Conservation (phyloP, 1,140 invertebrate species). For the Trigoniulus corallinus region DNA sequence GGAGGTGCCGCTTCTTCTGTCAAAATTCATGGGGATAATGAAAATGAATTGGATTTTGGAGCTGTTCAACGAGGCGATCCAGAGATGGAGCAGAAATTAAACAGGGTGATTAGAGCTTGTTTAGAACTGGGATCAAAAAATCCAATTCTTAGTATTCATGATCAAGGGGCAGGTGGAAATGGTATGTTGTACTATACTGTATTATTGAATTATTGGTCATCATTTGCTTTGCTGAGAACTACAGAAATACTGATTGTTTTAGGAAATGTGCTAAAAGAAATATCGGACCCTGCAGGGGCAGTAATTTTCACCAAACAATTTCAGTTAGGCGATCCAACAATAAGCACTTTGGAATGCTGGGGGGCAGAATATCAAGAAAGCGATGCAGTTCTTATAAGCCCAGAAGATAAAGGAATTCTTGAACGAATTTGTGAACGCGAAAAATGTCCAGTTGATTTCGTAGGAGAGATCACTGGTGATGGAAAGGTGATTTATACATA, state of each 20-base stretch:
- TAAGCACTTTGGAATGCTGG: constrained; percentile 86
- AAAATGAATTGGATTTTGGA: constrained; percentile 75
- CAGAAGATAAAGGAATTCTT: constrained; percentile 42
- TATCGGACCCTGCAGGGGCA: constrained; percentile 84
- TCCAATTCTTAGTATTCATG: constrained; percentile 86
- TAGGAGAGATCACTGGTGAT: constrained; percentile 76
- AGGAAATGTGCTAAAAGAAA: constrained; percentile 92
- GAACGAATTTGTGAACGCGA: constrained; percentile 63
- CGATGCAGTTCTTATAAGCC: constrained; percentile 63
- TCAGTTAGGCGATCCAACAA: constrained; percentile 82
- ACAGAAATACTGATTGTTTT: background rate
- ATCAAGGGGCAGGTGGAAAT: constrained; percentile 95
- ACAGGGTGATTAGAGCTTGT: constrained; percentile 81
- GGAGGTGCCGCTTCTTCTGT: constrained; percentile 92
- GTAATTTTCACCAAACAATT: constrained; percentile 75
- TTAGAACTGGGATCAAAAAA: constrained; percentile 62
- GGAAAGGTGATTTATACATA: constrained; percentile 40
- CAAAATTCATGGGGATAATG: constrained; percentile 73
- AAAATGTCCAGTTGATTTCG: constrained; percentile 80
- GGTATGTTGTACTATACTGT: constrained; percentile 36
- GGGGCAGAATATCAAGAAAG: constrained; percentile 97
- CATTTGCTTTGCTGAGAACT: background rate
- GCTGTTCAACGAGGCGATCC: constrained; percentile 95
- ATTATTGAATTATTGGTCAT: background rate
- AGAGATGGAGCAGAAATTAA: constrained; percentile 97